phyloP scores from a whole-genome alignment of 2,113 vertebrate species.

The Alces alces region DNA sequence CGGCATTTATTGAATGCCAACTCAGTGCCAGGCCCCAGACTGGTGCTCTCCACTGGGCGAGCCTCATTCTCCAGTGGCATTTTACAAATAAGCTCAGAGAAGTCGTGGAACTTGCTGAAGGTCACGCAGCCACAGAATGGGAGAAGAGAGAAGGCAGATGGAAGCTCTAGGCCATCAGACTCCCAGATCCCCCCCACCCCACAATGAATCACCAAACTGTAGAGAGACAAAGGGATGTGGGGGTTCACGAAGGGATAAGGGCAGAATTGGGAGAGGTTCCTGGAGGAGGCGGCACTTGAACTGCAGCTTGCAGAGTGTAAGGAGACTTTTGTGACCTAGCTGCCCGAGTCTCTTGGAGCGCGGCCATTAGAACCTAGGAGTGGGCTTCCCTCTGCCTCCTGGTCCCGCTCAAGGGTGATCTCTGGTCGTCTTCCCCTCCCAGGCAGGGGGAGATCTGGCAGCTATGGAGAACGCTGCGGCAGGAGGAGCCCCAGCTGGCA shows the following conservation, averaged over 20 bases:
- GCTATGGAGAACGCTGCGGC: slow-evolving; percentile 80
- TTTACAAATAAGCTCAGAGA: background rate
- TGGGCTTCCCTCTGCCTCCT: background rate
- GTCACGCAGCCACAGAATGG: background rate
- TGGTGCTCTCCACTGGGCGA: background rate
- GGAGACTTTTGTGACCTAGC: background rate
- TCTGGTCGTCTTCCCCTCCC: background rate
- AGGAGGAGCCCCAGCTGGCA: slow-evolving; percentile 79
- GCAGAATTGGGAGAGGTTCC: background rate
- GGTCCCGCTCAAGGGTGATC: background rate
- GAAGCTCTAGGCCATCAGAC: background rate
- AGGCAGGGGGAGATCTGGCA: slow-evolving; percentile 81
- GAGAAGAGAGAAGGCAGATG: background rate
- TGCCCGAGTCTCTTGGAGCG: background rate
- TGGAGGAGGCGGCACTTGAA: background rate
- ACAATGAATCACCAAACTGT: background rate
- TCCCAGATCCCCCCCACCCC: no score
- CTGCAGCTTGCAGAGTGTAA: background rate
- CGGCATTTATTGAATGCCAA: background rate
- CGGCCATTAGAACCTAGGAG: background rate
- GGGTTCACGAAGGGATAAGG: background rate
- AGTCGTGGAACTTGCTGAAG: background rate
- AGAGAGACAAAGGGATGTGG: background rate
- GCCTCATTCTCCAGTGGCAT: background rate
- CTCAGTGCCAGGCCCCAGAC: background rate